These are phyloP conservation scores for Ceratina australensis DNA, from an alignment of 1,140 invertebrate species.

Conservation along the genomic window DNA sequence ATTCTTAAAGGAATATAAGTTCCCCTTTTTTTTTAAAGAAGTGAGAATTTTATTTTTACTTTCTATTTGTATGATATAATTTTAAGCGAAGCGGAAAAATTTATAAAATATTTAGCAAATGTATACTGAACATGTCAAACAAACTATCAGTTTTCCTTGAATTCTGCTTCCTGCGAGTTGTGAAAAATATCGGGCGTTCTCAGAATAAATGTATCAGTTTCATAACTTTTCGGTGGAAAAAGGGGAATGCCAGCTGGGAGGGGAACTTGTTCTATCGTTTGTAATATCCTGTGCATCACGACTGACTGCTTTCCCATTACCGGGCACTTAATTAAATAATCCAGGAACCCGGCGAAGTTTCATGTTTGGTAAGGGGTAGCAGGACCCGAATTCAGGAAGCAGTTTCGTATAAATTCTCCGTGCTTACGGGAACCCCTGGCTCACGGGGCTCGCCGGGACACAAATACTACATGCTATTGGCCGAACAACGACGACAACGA, in stretches of 20 bases:
- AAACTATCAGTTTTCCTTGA: no score
- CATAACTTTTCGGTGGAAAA: not conserved
- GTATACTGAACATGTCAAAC: no score
- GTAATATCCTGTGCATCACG: conserved; percentile 58
- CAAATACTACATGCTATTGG: conserved; percentile 13
- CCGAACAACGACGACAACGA: no score
- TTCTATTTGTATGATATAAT: no score
- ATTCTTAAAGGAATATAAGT: no score
- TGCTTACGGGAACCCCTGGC: conserved; percentile 26
- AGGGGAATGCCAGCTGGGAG: not conserved
- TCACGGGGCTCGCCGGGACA: conserved; percentile 5
- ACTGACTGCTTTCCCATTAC: conserved; percentile 55
- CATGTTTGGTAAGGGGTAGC: conserved; percentile 34
- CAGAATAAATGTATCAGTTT: no score
- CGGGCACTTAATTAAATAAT: conserved; percentile 62
- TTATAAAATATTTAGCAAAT: no score
- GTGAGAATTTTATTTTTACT: no score
- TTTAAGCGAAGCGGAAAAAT: no score
- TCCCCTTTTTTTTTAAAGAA: no score
- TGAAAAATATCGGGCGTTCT: no score
- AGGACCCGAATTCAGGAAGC: conserved; percentile 27
- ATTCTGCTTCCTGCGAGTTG: no score
- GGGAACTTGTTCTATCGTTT: conserved; percentile 8
- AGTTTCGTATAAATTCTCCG: conserved; percentile 52
- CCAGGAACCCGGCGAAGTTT: conserved; percentile 46